These are phyloP conservation scores for Drosophila nr. perissopoda DNA, from an alignment of 2,888 invertebrate genomes.

Conservation along the genomic window DNA sequence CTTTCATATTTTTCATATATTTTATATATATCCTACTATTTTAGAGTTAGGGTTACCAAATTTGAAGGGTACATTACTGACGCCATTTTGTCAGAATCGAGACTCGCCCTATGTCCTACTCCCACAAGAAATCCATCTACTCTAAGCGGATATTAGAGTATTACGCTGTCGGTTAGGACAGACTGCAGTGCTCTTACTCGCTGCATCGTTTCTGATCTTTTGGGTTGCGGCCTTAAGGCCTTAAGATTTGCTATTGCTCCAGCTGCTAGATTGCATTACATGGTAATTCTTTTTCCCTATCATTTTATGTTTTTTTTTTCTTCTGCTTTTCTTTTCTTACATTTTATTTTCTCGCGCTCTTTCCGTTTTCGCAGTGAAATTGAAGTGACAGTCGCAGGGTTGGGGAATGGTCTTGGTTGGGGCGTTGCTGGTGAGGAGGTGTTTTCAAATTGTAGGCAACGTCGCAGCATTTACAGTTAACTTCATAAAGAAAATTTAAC, in stretches of 20 bases:
- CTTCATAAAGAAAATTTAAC: constrained; percentile 79
- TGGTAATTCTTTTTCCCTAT: constrained; percentile 53
- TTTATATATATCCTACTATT: neutral
- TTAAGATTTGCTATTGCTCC: constrained; percentile 50
- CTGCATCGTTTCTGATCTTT: constrained; percentile 32
- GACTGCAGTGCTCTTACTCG: neutral
- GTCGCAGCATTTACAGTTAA: constrained; percentile 78
- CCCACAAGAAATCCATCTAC: neutral
- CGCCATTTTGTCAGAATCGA: neutral
- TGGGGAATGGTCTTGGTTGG: neutral
- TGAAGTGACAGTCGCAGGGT: constrained; percentile 53
- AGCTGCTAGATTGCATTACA: constrained; percentile 75
- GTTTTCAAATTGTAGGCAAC: constrained; percentile 36
- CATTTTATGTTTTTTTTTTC: constrained; percentile 5
- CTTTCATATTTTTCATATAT: neutral
- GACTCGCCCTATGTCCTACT: neutral
- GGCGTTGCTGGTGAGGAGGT: neutral
- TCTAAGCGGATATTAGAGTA: neutral
- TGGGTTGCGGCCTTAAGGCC: constrained; percentile 51
- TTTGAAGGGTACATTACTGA: neutral
- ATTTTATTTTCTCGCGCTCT: constrained; percentile 59
- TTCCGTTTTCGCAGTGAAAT: constrained; percentile 60
- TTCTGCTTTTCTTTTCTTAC: constrained; percentile 15
- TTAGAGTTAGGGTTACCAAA: neutral
- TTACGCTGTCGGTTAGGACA: neutral